These are phyloP conservation scores for Lasius fuliginosus DNA, from an alignment of 2,888 invertebrate species.

Conservation along the genomic window DNA sequence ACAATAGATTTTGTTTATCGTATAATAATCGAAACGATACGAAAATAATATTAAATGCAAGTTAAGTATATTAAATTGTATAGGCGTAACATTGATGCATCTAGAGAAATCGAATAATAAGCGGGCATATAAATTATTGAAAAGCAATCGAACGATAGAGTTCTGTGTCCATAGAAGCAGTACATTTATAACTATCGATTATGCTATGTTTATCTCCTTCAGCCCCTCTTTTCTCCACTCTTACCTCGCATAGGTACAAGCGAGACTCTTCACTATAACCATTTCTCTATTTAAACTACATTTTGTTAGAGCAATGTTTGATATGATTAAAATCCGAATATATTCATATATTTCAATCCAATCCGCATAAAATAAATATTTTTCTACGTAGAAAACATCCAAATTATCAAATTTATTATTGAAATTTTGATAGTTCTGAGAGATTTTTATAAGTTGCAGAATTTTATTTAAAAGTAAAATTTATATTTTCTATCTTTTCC, in stretches of 20 bases:
- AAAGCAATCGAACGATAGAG: constrained; percentile 56
- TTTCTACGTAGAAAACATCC: neutral
- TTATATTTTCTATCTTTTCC: neutral
- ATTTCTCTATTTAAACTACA: constrained; percentile 34
- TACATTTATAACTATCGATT: constrained; percentile 66
- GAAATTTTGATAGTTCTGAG: neutral
- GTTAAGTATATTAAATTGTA: constrained; percentile 40
- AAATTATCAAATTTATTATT: neutral
- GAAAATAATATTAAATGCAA: constrained; percentile 30
- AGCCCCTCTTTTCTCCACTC: neutral
- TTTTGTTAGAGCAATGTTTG: neutral
- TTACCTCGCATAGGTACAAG: neutral
- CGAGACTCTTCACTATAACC: neutral
- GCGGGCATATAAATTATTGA: constrained; percentile 69
- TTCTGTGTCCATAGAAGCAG: constrained; percentile 51
- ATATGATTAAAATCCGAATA: neutral
- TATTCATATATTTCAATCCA: neutral
- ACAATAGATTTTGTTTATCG: neutral
- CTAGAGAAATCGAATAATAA: constrained; percentile 67
- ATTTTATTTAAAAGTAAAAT: neutral
- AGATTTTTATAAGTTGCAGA: neutral
- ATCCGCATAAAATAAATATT: neutral
- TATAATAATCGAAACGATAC: neutral
- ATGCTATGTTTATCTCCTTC: neutral
- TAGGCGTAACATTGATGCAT: constrained; percentile 56